Evolutionary conservation across 2,113 vertebrate species (phyloP), one percentile per base, ranked within the genome.

Genomic region (Tachycineta bicolor): DNA sequence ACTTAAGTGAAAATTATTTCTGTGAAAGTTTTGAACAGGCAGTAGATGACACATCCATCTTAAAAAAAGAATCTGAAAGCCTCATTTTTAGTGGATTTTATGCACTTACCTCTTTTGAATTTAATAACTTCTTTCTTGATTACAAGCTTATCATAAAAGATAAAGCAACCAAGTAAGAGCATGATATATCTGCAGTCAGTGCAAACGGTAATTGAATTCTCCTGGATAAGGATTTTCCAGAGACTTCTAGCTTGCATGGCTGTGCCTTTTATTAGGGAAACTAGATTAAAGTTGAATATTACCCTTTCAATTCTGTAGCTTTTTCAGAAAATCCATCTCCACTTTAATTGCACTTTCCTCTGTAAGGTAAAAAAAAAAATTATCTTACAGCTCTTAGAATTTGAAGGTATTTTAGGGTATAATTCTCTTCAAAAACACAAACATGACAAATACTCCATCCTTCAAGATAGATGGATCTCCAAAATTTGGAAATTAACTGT

Each of bases 81-180:
- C 31, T 89, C 47, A 33, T 81, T 89, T 81, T 39, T 37, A 62
- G n/a, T 50, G 39, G 37, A 71, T 87, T 92, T 94, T 77, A 73
- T 37, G 46, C 58, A 56, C 31, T 26, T 73, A 79, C 33, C 22
- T 65, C 91, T 83, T 85, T 41, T 46, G 55, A 93, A 89, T 90
- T 65, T 69, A 89, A 73, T 74, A 86, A 89, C 44, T 53, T 83
- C 47, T 78, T 63, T 80, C 83, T 90, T 92, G 79, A 92, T 92
- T 95, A 83, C 49, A 92, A 68, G 60, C 53, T 75, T 90, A 83
- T 70, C 56, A 82, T 44, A 69, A 91, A 95, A 93, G 68, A 91
- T 71, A 89, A 89, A 81, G 50, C n/a, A 88, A 63, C 28, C 25
- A 82, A 94, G 41, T 73, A 87, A 82, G 52, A 90, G 50, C 44